Base-by-base conservation (phyloP, 2,113 vertebrate species). In the Ophthalmolycus amberensis region DNA sequence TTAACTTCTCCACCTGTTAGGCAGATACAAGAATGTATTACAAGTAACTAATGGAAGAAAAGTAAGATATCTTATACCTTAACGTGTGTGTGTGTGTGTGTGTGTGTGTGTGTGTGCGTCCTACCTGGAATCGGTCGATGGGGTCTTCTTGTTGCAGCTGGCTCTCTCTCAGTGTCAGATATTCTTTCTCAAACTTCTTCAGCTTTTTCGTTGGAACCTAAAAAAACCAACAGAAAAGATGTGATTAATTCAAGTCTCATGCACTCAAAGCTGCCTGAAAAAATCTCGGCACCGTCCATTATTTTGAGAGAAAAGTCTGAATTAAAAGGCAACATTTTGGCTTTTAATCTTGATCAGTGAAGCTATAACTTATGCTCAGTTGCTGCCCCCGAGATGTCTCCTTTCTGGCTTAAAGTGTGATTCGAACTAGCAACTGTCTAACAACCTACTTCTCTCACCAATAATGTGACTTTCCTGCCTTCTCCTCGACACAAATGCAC, bases 171-270 rank as follows among this genome's bases (percentile, higher is more conserved):
- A 97, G 95, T 0, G 96, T 94, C 89, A 97, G 97, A 91, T 99
- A 99, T 70, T 99, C 98, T 94, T 96, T 97, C 93, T 99, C 98
- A 96, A 99, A 99, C 95, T 99, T 99, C 96, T 99, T 99, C 86
- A 99, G 95, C 93, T 99, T 99, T 93, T 99, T 99, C 29, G 97
- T 97, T 60, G 98, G 97, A 82, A 99, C 98, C 98, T 99, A 90
- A 46, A 32, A 90, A 42, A 84, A 90, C 66, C 9, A 73, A 11
- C 10, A 80, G 1, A 9, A 68, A 64, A 14, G 1, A 48, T 3
- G 27, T 65, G 3, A 40, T 62, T 42, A 20, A n/a, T 65, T 75
- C 12, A 42, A 46, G 56, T 58, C 70, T 64, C 0, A 32, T n/a
- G 6, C 5, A 44, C 9, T 18, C 2, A 75, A 52, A 64, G 37